Conservation (phyloP, 2,888 invertebrate genomes). For the Nezara viridula region DNA sequence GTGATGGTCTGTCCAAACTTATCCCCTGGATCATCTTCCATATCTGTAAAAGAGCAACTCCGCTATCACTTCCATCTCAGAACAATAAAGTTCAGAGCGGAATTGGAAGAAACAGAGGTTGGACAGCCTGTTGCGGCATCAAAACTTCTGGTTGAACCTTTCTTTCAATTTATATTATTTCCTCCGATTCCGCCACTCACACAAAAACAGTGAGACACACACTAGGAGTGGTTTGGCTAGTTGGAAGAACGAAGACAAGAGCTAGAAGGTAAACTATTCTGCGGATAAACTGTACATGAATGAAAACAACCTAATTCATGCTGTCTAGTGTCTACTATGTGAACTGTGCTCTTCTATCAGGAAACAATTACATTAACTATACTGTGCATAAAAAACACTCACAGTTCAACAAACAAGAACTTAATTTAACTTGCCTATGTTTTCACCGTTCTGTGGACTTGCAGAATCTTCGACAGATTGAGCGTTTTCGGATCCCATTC, state of each 20-base stretch:
- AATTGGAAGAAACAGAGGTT: slow-evolving; percentile 57
- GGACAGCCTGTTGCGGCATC: not conserved
- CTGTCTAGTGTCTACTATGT: not conserved
- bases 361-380: not conserved
- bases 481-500: slow-evolving; percentile 62
- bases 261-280: slow-evolving; percentile 27
- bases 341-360: slow-evolving; percentile 19
- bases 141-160: slow-evolving; percentile 15
- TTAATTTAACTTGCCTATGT: slow-evolving; percentile 51
- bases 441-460: slow-evolving; percentile 60
- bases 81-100: slow-evolving; percentile 43
- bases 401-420: not conserved
- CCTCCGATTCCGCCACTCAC: slow-evolving; percentile 56
- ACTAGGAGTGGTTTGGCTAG: not conserved
- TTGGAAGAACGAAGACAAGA: slow-evolving; percentile 49
- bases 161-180: slow-evolving; percentile 41
- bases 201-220: slow-evolving; percentile 41
- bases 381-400: not conserved
- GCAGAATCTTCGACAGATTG: slow-evolving; percentile 62
- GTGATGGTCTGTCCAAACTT: slow-evolving; percentile 61
- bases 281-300: not conserved
- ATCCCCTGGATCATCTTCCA: slow-evolving; percentile 54
- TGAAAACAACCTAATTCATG: not conserved
- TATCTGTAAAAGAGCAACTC: slow-evolving; percentile 57
- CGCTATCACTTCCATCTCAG: slow-evolving; percentile 51